Base-by-base conservation (phyloP, 2,797 vertebrate species). In the Acipenser transmontanus region DNA sequence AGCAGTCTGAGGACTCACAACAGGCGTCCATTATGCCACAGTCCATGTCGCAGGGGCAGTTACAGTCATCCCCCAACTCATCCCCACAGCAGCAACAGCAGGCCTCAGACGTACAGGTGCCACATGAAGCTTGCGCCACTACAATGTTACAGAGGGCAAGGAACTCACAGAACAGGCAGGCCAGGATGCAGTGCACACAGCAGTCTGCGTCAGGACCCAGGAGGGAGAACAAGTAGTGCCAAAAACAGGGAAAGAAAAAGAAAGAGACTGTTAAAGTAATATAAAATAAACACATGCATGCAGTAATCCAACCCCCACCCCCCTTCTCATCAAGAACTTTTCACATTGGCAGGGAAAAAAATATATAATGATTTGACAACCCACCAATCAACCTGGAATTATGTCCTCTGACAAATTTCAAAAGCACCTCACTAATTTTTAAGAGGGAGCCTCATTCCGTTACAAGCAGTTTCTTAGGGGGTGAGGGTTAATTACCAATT, bases 131-230 rank as follows among this genome's bases (percentile, higher is more conserved):
- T 90, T 95, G 95, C 65, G 94, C 87, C 81, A 93, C 88, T 83
- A 96, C 93, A 82, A 98, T 94, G 84, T 98, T 96, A 86, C 97
- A 99, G 72, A 98, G 93, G 3, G 92, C 91, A 77, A 97, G 88
- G 85, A 98, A 98, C 88, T 98, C 95, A 68, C 97, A 99, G 89
- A 98, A 99, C 78, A 99, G 90, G 85, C 97, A 99, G 50, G 94
- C 95, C 86, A 99, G 81, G 90, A 98, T 95, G 82, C 96, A 99
- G 89, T 98, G 97, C 76, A 98, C 95, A 13, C 96, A 99, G 84
- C 95, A 98, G 83, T 98, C 96, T 99, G 91, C 66, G 49, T 7
- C 6, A 71, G 56, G 4, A 13, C 6, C 64, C 64, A 9, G 50
- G n/a, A 62, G n/a, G 59, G 9, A 54, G 8, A 9, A n/a, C 8